Base-by-base conservation (phyloP, 2,797 vertebrate species). In the Onychomys torridus region DNA sequence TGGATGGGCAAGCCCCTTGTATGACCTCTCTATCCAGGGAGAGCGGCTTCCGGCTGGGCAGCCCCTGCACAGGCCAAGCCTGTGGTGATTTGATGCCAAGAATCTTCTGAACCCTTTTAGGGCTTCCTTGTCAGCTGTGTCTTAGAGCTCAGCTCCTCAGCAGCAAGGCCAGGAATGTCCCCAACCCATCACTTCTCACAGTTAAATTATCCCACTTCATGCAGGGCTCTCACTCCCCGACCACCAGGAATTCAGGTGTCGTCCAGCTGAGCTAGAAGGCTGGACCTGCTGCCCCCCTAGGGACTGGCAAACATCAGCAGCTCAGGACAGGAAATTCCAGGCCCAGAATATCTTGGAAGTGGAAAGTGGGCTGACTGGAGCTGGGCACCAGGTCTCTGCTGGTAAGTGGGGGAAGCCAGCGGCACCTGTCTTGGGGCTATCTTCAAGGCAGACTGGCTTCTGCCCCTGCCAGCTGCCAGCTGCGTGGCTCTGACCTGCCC, bases 1-100 rank as follows among this genome's bases (percentile, higher is more conserved):
- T 71, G 1, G 32, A 8, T 25, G 9, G 14, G 11, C 2, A 5
- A 32, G 4, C 4, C 5, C 23, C 8, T 4, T 16, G 63, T 16
- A 13, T 16, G 84, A 32, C 46, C 55, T 69, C 63, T 83, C 14
- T 78, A 27, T 95, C 49, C 16, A n/a, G 19, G 4, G 29, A 46
- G 63, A 57, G 61, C 17, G 17, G 25, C 16, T 73, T 77, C 52
- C 3, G 0, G 52, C 34, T 57, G 11, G 4, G 75, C 37, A 59
- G 59, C 43, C 29, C 32, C 16, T 0, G 21, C 71, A 32, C 55
- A n/a, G 32, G 7, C 40, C 23, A 43, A n/a, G 40, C 14, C 5
- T 71, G 25, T 19, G 2, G 5, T 9, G 7, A 75, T 46, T 73
- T 40, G 69, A 73, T n/a, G 25, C 32, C 63, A 4, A 19, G 17